Conservation (phyloP, 23 tunicate genomes). For the Trididemnum nubilum region DNA sequence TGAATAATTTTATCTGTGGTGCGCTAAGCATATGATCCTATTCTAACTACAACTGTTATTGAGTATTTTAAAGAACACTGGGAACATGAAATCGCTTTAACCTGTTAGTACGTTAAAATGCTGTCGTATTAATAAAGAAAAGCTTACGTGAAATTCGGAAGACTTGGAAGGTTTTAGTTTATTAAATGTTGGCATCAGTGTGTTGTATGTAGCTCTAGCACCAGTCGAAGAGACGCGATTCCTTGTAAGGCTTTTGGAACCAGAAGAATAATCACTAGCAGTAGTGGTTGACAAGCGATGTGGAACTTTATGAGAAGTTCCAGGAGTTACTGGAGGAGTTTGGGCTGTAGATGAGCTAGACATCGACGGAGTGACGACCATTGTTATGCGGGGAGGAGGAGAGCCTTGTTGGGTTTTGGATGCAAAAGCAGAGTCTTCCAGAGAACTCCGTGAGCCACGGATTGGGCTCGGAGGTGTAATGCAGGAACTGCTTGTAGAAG, state of each 20-base stretch:
- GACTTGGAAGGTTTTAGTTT: slow-evolving; percentile 54
- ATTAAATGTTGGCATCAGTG: slow-evolving; percentile 45
- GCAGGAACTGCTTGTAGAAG: slow-evolving; percentile 46
- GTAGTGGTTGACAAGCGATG: background rate
- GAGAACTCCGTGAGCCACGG: slow-evolving; percentile 23
- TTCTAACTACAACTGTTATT: no score
- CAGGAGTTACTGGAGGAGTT: slow-evolving; percentile 47
- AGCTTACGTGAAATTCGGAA: slow-evolving; percentile 65
- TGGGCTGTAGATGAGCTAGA: background rate
- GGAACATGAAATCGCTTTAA: no score
- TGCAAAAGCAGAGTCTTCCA: slow-evolving; percentile 26
- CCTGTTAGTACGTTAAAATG: no score
- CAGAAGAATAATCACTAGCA: background rate
- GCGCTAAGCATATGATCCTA: no score
- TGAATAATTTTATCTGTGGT: no score
- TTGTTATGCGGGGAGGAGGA: slow-evolving; percentile 21
- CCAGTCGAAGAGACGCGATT: slow-evolving; percentile 56
- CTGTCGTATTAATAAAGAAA: no score
- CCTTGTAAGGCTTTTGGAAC: slow-evolving; percentile 7
- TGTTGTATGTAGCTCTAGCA: slow-evolving; percentile 16
- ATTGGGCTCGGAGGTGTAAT: slow-evolving; percentile 24
- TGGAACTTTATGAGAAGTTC: slow-evolving; percentile 28
- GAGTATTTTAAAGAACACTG: no score
- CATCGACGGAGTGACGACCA: slow-evolving; percentile 5
- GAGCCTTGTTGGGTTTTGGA: background rate